Evolutionary conservation across 2,888 invertebrate species (phyloP).

Genomic region (Eupithecia subfuscata): DNA sequence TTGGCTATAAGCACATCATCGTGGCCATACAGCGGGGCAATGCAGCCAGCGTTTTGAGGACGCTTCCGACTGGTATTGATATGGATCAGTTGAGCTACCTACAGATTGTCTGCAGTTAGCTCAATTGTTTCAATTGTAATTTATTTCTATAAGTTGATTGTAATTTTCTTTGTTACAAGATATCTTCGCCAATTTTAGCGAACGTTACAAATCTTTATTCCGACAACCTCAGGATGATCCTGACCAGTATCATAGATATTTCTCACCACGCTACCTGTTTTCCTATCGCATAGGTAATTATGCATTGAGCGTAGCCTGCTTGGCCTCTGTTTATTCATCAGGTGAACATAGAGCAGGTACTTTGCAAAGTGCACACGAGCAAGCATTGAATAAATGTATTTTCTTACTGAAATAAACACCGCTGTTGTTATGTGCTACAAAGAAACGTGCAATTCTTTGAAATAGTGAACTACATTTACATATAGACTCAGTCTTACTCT

Average conservation of each 20-base stretch:
- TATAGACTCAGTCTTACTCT: constrained; percentile 10
- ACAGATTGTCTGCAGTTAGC: too few relatives aligned
- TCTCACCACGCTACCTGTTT: background rate
- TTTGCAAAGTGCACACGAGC: constrained; percentile 56
- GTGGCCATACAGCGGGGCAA: too few relatives aligned
- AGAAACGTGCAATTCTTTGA: constrained; percentile 2
- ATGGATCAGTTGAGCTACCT: too few relatives aligned
- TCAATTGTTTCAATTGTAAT: too few relatives aligned
- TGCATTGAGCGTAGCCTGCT: constrained; percentile 41
- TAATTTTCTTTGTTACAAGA: too few relatives aligned
- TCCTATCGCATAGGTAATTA: background rate
- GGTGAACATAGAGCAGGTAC: constrained; percentile 55
- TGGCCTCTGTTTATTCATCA: constrained; percentile 67
- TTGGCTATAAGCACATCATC: too few relatives aligned
- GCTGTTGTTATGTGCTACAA: constrained; percentile 9
- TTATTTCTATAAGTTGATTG: too few relatives aligned
- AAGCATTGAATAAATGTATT: constrained; percentile 55
- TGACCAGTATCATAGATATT: background rate
- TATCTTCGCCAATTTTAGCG: background rate
- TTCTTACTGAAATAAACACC: constrained; percentile 17
- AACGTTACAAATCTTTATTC: background rate
- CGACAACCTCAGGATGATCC: background rate
- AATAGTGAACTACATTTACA: constrained; percentile 7
- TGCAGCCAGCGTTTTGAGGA: too few relatives aligned
- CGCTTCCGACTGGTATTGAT: too few relatives aligned